Conservation (phyloP, 1,140 invertebrate species). For the Euglossa dilemma region DNA sequence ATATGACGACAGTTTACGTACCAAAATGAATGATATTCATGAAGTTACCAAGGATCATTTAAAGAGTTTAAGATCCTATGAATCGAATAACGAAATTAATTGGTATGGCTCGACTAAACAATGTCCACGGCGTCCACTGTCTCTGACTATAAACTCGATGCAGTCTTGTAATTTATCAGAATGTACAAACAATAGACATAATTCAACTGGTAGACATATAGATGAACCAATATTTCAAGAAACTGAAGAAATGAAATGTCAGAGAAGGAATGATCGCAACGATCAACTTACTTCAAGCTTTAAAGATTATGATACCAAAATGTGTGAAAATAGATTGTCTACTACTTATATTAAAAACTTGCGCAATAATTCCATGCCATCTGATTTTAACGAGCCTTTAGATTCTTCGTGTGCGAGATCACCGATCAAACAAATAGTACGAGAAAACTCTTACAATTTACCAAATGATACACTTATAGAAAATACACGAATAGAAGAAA, state of each 20-base stretch:
- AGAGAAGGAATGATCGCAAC: constrained; percentile 56
- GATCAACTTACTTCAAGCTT: constrained; percentile 53
- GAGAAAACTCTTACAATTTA: background rate
- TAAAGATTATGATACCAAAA: constrained; percentile 7
- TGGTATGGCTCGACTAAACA: constrained; percentile 11
- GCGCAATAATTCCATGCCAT: constrained; percentile 15
- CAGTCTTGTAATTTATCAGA: constrained; percentile 46
- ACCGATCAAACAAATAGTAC: background rate
- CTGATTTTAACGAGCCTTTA: background rate
- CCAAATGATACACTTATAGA: constrained; percentile 6
- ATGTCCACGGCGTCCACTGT: constrained; percentile 58
- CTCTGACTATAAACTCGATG: constrained; percentile 44
- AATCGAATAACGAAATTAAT: constrained; percentile 52
- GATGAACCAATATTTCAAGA: constrained; percentile 39
- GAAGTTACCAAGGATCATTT: constrained; percentile 22
- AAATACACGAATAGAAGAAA: background rate
- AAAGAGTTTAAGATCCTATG: constrained; percentile 43
- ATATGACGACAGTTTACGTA: constrained; percentile 23
- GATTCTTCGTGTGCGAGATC: constrained; percentile 23
- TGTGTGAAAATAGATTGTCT: constrained; percentile 16
- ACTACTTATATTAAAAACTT: constrained; percentile 46
- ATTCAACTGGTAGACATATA: constrained; percentile 48
- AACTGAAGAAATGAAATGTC: constrained; percentile 56
- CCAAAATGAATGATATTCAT: constrained; percentile 13
- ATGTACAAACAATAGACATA: constrained; percentile 54